Evolutionary conservation across 2,113 vertebrate species (phyloP), one percentile per base, ranked within the genome.

Genomic region (Ailuropoda melanoleuca): DNA sequence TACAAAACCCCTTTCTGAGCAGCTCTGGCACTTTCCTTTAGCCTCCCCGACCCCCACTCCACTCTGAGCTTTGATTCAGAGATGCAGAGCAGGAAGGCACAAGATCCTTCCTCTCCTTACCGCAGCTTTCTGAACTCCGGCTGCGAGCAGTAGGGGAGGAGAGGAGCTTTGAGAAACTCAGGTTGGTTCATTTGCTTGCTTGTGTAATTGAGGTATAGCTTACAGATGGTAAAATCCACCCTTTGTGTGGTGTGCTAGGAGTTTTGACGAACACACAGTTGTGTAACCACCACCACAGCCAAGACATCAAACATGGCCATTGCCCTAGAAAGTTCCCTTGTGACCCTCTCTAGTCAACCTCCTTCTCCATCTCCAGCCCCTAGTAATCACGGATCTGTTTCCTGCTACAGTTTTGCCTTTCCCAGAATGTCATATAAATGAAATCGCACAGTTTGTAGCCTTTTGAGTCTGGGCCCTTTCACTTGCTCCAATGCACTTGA

Each of bases 41-140:
- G 13, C 37, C 17, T 9, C 58, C 58, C 3, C 0, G 0, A 39
- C 0, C 23, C 17, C 18, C 34, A 17, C 15, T 48, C 78, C 23
- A 21, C 34, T 29, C 39, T 18, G 34, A 72, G 12, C 43, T 58
- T 8, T 11, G 7, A 14, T 37, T n/a, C 43, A 29, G 68, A 88
- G 29, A 80, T 4, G 6, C 4, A 43, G 46, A 80, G 11, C 34
- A 90, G 62, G 62, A 29, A 84, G 39, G 58, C 19, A 13, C 39
- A 6, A 5, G n/a, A 18, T 1, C 19, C 15, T 89, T 53, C 26
- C 21, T 50, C 50, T 91, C 68, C n/a, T 64, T 26, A 64, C 7
- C 0, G 0, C n/a, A 60, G 19, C 23, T 37, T 70, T 84, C 75
- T 66, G 66, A 90, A 12, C 43, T 77, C 37, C 37, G 24, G 19